These are phyloP conservation scores for Cottus gobio DNA, from an alignment of 2,113 vertebrate genomes.

Conservation along the genomic window DNA sequence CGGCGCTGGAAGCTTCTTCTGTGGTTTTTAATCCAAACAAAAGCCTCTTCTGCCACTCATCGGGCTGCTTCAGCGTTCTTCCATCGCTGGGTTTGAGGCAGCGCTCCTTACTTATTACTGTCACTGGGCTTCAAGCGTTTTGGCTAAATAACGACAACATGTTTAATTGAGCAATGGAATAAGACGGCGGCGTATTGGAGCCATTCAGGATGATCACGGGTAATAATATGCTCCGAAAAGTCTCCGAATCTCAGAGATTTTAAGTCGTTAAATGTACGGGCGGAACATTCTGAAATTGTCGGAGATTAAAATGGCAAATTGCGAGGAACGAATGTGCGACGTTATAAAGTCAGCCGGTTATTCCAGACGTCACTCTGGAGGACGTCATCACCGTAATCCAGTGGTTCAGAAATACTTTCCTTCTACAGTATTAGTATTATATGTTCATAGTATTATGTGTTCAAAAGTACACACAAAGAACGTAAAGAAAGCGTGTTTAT, in stretches of 20 bases:
- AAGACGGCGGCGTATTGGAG: no score
- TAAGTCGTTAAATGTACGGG: background rate
- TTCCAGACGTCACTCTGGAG: no score
- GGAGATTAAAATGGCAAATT: background rate
- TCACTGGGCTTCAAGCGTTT: background rate
- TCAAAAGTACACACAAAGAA: no score
- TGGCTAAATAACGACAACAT: background rate
- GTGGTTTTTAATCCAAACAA: slow-evolving; percentile 16
- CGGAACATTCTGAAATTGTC: background rate
- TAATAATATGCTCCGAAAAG: background rate
- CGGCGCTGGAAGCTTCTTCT: slow-evolving; percentile 13
- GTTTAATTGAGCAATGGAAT: slow-evolving; percentile 4
- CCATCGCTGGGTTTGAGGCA: slow-evolving; percentile 20
- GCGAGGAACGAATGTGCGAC: background rate
- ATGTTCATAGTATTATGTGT: no score
- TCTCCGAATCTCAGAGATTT: background rate
- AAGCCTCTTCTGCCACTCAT: slow-evolving; percentile 6
- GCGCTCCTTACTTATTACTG: background rate
- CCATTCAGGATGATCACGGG: no score
- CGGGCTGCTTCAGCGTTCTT: slow-evolving; percentile 7
- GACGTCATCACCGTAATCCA: no score
- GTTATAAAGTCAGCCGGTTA: background rate
- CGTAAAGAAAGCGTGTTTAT: no score
- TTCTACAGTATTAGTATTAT: no score
- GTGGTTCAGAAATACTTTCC: no score